Conservation (phyloP, 2,888 invertebrate genomes). For the Trachelus iudaicus region DNA sequence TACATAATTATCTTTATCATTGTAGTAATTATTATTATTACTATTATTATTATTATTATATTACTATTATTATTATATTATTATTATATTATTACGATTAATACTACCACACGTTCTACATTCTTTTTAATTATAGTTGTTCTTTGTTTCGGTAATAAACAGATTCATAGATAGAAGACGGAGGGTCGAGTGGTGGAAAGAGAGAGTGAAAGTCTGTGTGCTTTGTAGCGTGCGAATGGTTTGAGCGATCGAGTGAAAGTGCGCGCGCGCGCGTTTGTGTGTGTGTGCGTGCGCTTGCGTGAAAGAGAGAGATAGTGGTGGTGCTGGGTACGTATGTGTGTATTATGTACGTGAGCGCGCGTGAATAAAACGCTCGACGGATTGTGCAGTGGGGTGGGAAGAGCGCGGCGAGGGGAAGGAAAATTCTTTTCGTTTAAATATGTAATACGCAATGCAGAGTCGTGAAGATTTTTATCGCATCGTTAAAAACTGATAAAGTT, state of each 20-base stretch:
- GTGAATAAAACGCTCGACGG: not conserved
- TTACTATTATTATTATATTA: slow-evolving; percentile 31
- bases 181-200: slow-evolving; percentile 18
- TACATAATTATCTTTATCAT: slow-evolving; percentile 48
- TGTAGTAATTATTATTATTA: slow-evolving; percentile 28
- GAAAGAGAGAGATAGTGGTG: not conserved
- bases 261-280: not conserved
- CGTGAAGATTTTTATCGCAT: slow-evolving; percentile 23
- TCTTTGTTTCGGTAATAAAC: slow-evolving; percentile 43
- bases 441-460: slow-evolving; percentile 31
- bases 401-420: not conserved
- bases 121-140: slow-evolving; percentile 36
- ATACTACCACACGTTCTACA: slow-evolving; percentile 30
- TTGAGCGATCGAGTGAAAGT: not conserved
- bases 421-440: not conserved
- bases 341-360: not conserved
- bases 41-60: slow-evolving; percentile 9
- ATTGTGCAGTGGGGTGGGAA: not conserved
- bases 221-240: not conserved
- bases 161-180: slow-evolving; percentile 11
- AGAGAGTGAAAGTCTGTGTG: slow-evolving; percentile 11
- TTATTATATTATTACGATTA: slow-evolving; percentile 42
- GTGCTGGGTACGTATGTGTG: not conserved
- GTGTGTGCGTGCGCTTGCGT: no score
- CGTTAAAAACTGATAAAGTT: slow-evolving; percentile 18